phyloP scores from a whole-genome alignment of 2,888 invertebrate genomes.

The Chymomyza amoena region DNA sequence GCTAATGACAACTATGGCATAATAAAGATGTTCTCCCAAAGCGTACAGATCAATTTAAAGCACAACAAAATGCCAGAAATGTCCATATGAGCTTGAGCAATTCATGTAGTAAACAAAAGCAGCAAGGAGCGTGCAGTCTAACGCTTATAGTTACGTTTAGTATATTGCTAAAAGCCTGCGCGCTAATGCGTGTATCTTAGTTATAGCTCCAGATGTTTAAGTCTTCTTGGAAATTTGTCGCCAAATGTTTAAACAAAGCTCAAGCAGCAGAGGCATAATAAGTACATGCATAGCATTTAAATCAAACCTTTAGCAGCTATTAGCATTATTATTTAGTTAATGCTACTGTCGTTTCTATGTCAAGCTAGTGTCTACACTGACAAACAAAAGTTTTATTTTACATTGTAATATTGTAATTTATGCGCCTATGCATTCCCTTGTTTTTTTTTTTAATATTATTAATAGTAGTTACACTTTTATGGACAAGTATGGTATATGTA shows the following conservation, averaged over 20 bases:
- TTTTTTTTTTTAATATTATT: not conserved
- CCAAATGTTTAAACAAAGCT: not conserved
- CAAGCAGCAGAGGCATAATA: not conserved
- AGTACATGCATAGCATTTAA: conserved; percentile 13
- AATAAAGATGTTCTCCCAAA: conserved; percentile 79
- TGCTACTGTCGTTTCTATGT: not conserved
- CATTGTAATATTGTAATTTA: not conserved
- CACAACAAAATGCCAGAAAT: conserved; percentile 77
- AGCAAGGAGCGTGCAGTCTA: conserved; percentile 3
- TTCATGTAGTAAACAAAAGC: not conserved
- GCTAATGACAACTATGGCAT: conserved; percentile 77
- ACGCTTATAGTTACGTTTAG: conserved; percentile 19
- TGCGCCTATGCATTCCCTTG: not conserved
- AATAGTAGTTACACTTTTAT: not conserved
- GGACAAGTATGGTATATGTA: not conserved
- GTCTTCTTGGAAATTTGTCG: not conserved
- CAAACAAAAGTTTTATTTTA: not conserved
- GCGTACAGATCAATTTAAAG: conserved; percentile 77
- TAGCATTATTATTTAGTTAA: not conserved
- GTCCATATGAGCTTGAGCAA: conserved; percentile 66
- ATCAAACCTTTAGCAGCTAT: not conserved
- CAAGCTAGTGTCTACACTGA: not conserved
- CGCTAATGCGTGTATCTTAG: not conserved
- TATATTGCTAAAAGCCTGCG: conserved; percentile 15
- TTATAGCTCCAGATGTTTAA: not conserved